Base-by-base conservation (phyloP, 2,113 vertebrate genomes). In the Muscicapa adusta region DNA sequence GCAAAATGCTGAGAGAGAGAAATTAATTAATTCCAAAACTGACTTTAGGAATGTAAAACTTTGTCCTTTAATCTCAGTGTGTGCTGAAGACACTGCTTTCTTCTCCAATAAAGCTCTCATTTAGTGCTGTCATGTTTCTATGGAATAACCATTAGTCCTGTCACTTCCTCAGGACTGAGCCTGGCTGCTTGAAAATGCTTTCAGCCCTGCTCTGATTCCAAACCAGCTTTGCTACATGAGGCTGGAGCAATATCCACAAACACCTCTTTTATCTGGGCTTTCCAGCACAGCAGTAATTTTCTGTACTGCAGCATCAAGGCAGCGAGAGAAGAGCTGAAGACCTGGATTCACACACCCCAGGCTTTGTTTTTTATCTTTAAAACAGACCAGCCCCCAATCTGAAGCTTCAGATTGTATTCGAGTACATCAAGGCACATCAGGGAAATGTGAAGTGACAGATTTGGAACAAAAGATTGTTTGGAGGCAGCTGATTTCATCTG, bases 241-340 rank as follows among this genome's bases (percentile, higher is more conserved):
- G 74, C 84, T 94, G 74, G 70, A 85, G 95, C 62, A 79, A n/a
- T 56, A 88, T 51, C 88, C 75, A 62, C 15, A 3, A 91, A 56
- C 54, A 79, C 60, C 48, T 80, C 88, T 94, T 79, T 91, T 85
- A 94, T 88, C 82, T 80, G 63, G 93, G 75, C 78, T 91, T 62
- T 93, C 81, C 91, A 93, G 95, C 78, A 17, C 45, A 91, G 60
- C 61, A 83, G 73, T 91, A 57, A 91, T 91, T 93, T 94, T 91
- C 80, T 91, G 78, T 92, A 47, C 87, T 62, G 86, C 88, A 83
- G 91, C 14, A 0, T 97, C 96, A 89, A 93, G 93, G 88, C 93
- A 97, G 83, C 57, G 6, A 36, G 91, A 91, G 94, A 80, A 92
- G 93, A 96, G 91, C 88, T 94, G 94, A 97, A 86, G 89, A 95